These are phyloP conservation scores for Syrphus vitripennis DNA, from an alignment of 2,888 invertebrate genomes.

Conservation along the genomic window DNA sequence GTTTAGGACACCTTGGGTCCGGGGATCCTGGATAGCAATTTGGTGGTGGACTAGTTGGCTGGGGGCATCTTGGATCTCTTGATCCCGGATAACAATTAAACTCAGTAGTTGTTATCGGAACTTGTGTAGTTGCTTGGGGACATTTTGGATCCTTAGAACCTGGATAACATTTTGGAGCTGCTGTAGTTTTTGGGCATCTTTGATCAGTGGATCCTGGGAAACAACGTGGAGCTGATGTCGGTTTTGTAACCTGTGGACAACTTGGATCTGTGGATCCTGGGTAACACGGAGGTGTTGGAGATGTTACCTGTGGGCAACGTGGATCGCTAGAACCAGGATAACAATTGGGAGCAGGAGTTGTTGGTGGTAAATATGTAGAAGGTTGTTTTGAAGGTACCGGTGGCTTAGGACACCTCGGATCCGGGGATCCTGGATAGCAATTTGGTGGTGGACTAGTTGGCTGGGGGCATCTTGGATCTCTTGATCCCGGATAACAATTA, in stretches of 20 bases:
- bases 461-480: slow-evolving; percentile 26
- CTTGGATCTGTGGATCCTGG: too few relatives aligned
- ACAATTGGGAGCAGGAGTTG: slow-evolving; percentile 72
- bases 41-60: slow-evolving; percentile 49
- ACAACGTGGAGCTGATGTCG: slow-evolving; percentile 72
- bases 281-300: slow-evolving; percentile 65
- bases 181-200: slow-evolving; percentile 74
- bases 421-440: slow-evolving; percentile 77
- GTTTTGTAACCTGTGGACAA: background rate
- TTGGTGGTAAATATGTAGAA: slow-evolving; percentile 72
- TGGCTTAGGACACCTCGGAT: slow-evolving; percentile 74
- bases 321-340: slow-evolving; percentile 78
- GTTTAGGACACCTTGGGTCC: background rate
- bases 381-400: slow-evolving; percentile 67
- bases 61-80: slow-evolving; percentile 72
- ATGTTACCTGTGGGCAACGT: slow-evolving; percentile 49
- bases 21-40: background rate
- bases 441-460: slow-evolving; percentile 76
- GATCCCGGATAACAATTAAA: slow-evolving; percentile 77
- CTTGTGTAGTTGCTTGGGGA: slow-evolving; percentile 72
- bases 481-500: slow-evolving; percentile 72
- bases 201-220: slow-evolving; percentile 77
- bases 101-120: slow-evolving; percentile 65
- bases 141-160: slow-evolving; percentile 77
- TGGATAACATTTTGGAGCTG: slow-evolving; percentile 75